Evolutionary conservation across 1,140 invertebrate species (phyloP).

Genomic region (Heterodera schachtii): DNA sequence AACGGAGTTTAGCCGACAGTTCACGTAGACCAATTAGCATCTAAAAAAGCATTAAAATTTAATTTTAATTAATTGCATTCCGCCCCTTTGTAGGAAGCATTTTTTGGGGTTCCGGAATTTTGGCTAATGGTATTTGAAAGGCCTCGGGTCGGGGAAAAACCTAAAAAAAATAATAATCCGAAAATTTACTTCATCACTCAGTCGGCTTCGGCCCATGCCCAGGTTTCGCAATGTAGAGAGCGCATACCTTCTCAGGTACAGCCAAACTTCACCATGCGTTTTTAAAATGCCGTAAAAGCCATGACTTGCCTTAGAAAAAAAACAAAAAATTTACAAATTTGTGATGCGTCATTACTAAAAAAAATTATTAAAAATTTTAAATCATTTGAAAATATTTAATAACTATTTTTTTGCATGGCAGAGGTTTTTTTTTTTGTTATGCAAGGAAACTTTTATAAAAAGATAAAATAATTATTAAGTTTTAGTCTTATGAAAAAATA

Average conservation of each 20-base stretch:
- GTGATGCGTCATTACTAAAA: conserved; percentile 2
- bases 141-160: not conserved
- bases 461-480: too few species aligned
- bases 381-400: not conserved
- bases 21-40: conserved; percentile 22
- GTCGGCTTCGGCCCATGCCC: conserved; percentile 23
- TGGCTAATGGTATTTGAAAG: too few species aligned
- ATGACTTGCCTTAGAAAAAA: too few species aligned
- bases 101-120: too few species aligned
- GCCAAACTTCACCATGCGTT: conserved; percentile 19
- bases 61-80: not conserved
- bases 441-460: not conserved
- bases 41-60: not conserved
- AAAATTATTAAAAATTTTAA: not conserved
- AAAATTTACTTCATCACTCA: conserved; percentile 8
- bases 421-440: not conserved
- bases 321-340: too few species aligned
- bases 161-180: not conserved
- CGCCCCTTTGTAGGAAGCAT: too few species aligned
- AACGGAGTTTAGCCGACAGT: conserved; percentile 21
- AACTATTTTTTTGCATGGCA: not conserved
- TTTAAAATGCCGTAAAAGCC: conserved; percentile 6
- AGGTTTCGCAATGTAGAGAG: conserved; percentile 13
- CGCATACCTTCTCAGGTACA: conserved; percentile 3
- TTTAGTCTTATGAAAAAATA: too few species aligned